Conservation (phyloP, 2,888 invertebrate genomes). For the Octodonta nipae region DNA sequence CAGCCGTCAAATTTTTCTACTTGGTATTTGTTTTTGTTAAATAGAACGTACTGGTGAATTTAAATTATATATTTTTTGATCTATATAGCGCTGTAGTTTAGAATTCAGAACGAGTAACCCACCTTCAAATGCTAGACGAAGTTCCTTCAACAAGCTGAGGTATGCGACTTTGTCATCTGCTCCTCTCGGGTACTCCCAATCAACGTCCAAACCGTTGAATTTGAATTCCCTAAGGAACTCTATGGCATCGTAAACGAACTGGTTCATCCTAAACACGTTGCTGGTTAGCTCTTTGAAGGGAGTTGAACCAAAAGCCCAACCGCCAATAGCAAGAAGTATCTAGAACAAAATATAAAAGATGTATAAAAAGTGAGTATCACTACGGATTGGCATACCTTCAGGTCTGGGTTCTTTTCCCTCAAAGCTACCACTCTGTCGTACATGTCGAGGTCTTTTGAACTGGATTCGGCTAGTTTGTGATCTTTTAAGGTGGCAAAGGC, state of each 20-base stretch:
- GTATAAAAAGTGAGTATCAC: not conserved
- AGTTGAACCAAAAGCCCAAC: constrained; percentile 92
- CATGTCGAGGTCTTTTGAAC: constrained; percentile 71
- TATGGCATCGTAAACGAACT: constrained; percentile 88
- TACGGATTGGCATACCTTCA: constrained; percentile 47
- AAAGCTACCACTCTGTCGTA: constrained; percentile 74
- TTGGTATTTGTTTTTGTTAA: too few relatives aligned
- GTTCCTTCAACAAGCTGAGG: constrained; percentile 69
- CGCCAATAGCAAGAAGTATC: constrained; percentile 78
- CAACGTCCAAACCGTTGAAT: constrained; percentile 84
- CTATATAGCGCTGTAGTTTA: not conserved
- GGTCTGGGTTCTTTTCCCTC: constrained; percentile 74
- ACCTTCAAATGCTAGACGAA: constrained; percentile 79
- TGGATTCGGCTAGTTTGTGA: constrained; percentile 65
- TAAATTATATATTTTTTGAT: too few relatives aligned
- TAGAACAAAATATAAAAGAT: constrained; percentile 26
- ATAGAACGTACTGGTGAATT: too few relatives aligned
- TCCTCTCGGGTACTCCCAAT: constrained; percentile 89
- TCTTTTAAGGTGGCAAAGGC: constrained; percentile 87
- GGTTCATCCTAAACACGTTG: constrained; percentile 86
- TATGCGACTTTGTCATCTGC: constrained; percentile 76
- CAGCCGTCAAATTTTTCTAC: too few relatives aligned
- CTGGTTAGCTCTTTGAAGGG: constrained; percentile 86
- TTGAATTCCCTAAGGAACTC: constrained; percentile 82
- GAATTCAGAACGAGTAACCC: not conserved